Percentiles rank a stretch among this genome's conserved stretches.
These are phyloP conservation scores for Helobdella robusta DNA, from an alignment of 2,888 invertebrate species.

Conservation along the genomic window DNA sequence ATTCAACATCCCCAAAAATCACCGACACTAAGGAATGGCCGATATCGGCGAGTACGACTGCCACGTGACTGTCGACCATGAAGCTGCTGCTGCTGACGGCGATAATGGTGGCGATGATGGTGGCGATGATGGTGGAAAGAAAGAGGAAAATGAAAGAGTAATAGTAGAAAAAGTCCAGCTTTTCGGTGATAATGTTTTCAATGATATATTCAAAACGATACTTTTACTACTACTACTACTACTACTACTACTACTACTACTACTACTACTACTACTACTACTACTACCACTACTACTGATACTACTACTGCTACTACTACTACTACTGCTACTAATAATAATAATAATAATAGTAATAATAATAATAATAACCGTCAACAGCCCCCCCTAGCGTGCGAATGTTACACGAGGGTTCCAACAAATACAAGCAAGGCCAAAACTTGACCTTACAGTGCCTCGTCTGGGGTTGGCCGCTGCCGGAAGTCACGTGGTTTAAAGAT, in stretches of 20 bases:
- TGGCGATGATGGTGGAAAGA: not conserved
- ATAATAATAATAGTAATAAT: not conserved
- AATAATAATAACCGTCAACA: not conserved
- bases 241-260: too few relatives aligned
- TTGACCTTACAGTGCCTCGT: slow-evolving; percentile 19
- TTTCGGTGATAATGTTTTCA: not conserved
- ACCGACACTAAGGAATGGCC: too few relatives aligned
- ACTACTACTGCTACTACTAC: slow-evolving; percentile 4
- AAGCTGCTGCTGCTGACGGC: not conserved
- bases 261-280: not conserved
- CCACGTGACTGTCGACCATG: too few relatives aligned
- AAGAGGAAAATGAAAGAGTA: not conserved
- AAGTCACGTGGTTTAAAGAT: slow-evolving; percentile 14
- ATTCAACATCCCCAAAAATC: too few relatives aligned
- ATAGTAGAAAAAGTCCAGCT: not conserved
- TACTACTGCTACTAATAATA: not conserved
- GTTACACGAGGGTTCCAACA: slow-evolving; percentile 1
- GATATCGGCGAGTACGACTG: too few relatives aligned
- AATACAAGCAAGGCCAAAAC: slow-evolving; percentile 9
- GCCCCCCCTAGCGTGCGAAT: slow-evolving; percentile 2
- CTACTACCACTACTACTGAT: not conserved
- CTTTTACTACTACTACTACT: too few relatives aligned
- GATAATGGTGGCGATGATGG: not conserved
- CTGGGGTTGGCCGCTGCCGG: slow-evolving; percentile 20
- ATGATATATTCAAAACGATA: too few relatives aligned